Evolutionary conservation across 2,113 vertebrate genomes (phyloP), one percentile per base, ranked within the genome.

Genomic region (Siniperca knerii): DNA sequence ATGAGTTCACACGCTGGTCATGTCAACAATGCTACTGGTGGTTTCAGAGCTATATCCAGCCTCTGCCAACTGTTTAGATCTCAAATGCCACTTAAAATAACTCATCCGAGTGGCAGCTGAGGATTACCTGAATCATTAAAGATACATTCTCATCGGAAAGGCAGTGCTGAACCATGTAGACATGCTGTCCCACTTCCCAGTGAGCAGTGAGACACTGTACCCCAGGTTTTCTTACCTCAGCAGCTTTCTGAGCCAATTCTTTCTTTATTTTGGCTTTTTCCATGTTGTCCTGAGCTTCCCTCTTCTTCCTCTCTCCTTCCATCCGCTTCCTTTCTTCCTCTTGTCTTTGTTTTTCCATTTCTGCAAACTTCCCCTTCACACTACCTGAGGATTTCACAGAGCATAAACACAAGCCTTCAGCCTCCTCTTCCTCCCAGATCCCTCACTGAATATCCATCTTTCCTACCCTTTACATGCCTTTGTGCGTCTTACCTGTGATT

Each of bases 311-410:
- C 90, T 99, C 98, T 44, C 96, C 97, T 61, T 97, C 97, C 0
- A 79, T 98, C 90, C 95, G 97, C 92, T 97, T 99, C 90, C 94
- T 97, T 90, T 98, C 96, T 81, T 92, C 98, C 82, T 98, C 98
- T 86, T 99, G 96, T 85, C 98, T 96, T 91, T 98, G 97, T 81
- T 98, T 99, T 91, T 99, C 98, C 98, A 99, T 99, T 94, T 97
- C 98, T 73, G 96, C 98, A 94, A 99, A 99, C 86, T 97, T 99
- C 79, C 98, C 98, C 93, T 99, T 99, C 69, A 99, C 98, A 0
- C 98, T 99, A 79, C 98, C 98, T 99, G 93, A 80, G 84, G 75
- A 90, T 82, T 58, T 70, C 65, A 82, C 67, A 83, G 8, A 83
- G 54, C 11, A 82, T 69, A 9, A 67, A 54, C 37, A 71, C 48